A percentile compares a stretch with the other conserved stretches of the same genome.
These are phyloP conservation scores for Oncorhynchus mykiss DNA, from an alignment of 2,113 vertebrate genomes.

Conservation along the genomic window DNA sequence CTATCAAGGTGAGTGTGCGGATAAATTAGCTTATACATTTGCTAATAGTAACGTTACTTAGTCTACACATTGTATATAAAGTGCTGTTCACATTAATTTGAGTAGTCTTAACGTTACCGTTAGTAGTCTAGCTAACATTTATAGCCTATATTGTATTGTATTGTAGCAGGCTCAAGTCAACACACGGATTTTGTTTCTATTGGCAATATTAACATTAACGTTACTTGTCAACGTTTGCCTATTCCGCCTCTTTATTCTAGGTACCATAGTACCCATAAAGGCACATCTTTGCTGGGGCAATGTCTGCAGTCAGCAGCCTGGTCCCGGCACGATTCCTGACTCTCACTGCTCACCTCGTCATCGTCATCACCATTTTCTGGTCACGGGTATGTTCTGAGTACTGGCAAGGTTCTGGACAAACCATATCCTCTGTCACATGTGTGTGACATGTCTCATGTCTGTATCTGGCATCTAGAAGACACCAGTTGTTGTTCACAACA, in stretches of 20 bases:
- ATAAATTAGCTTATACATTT: not conserved
- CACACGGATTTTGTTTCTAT: not conserved
- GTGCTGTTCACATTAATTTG: too few relatives aligned
- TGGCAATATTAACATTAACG: not conserved
- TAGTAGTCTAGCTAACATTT: too few relatives aligned
- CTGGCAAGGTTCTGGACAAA: not conserved
- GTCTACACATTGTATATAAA: too few relatives aligned
- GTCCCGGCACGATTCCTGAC: slow-evolving; percentile 86
- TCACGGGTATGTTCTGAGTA: slow-evolving; percentile 77
- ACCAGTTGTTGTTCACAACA: too few relatives aligned
- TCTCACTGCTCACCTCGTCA: slow-evolving; percentile 82
- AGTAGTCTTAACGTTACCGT: too few relatives aligned
- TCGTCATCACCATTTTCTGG: slow-evolving; percentile 89
- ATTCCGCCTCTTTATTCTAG: not conserved
- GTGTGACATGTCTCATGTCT: not conserved
- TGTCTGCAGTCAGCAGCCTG: slow-evolving; percentile 77
- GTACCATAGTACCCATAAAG: too few relatives aligned
- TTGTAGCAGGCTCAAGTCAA: too few relatives aligned
- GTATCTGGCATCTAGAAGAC: too few relatives aligned
- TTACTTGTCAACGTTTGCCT: not conserved
- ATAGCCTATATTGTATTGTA: too few relatives aligned
- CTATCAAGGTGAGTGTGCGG: not conserved
- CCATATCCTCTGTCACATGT: not conserved
- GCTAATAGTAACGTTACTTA: not conserved
- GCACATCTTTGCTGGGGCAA: slow-evolving; percentile 31